Conservation (phyloP, 2,888 invertebrate species). For the Spodoptera exigua region DNA sequence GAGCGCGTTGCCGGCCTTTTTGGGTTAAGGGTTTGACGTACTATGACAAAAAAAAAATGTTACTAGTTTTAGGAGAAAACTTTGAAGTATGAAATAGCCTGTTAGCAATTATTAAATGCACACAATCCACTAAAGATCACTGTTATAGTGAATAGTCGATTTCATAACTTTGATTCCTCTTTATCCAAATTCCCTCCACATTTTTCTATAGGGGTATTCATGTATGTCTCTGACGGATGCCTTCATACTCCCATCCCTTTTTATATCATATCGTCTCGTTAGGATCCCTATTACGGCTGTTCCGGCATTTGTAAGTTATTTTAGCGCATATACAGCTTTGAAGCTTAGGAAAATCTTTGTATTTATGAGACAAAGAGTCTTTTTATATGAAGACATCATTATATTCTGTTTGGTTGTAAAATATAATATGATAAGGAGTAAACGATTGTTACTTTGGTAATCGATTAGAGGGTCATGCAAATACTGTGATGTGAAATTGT, state of each 20-base stretch:
- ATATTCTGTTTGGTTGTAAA: constrained; percentile 39
- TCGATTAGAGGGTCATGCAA: too few relatives aligned
- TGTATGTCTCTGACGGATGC: constrained; percentile 26
- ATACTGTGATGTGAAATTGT: too few relatives aligned
- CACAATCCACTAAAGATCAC: too few relatives aligned
- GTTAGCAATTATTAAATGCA: too few relatives aligned
- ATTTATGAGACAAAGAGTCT: constrained; percentile 27
- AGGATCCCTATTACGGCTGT: constrained; percentile 35
- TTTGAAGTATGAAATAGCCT: too few relatives aligned
- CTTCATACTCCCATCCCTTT: constrained; percentile 37
- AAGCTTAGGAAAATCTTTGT: constrained; percentile 43
- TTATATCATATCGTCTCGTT: constrained; percentile 48
- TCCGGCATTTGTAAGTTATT: constrained; percentile 49
- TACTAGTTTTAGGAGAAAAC: too few relatives aligned
- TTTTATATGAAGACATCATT: constrained; percentile 33
- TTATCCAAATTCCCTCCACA: constrained; percentile 13
- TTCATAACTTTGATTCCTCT: background rate
- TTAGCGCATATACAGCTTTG: constrained; percentile 44
- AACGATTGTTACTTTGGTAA: background rate
- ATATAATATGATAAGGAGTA: constrained; percentile 1
- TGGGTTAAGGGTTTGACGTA: too few relatives aligned
- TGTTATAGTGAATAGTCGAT: too few relatives aligned
- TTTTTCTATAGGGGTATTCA: constrained; percentile 9
- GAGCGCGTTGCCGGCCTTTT: too few relatives aligned
- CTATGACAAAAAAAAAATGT: too few relatives aligned